Base-by-base conservation (phyloP, 37 sponge, comb jelly and placozoan genomes). In the Tethya wilhelma region DNA sequence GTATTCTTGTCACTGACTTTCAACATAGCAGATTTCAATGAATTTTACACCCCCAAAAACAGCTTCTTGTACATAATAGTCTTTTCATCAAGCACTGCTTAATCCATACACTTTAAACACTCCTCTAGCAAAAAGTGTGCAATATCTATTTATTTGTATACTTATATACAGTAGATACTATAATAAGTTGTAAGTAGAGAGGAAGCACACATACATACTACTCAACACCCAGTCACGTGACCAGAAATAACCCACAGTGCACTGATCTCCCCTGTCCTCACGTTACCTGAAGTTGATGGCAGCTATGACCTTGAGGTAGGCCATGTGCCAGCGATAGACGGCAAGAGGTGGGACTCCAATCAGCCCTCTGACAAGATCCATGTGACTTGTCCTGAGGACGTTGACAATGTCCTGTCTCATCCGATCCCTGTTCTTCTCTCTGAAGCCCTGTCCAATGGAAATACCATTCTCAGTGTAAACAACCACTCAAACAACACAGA, bases 341-440 rank as follows among this genome's bases (percentile, higher is more conserved):
- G 93, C 89, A 31, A 68, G 80, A 34, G 89, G 60, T 32, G 89
- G 89, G 1, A 87, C 77, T 37, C 98, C 96, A 45, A 98, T 95
- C 57, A 98, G 85, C n/a, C 83, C 83, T 26, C 96, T 67, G 32
- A 98, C 84, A 31, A 98, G 93, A 28, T 89, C 79, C 59, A 71
- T 84, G 34, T 55, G 80, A 71, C 96, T 95, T 59, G 96, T 93
- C 59, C 80, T 85, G 45, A 98, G 92, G 25, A 98, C 92, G n/a
- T 90, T 88, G 0, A 98, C 83, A 66, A 98, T 86, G 74, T 95
- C 96, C 60, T 91, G 87, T 26, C 93, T 63, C 93, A 98, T 91
- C 67, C 89, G 64, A 60, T 96, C 98, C 12, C 89, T 77, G 80
- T 98, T 98, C 90, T 98, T 98, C 85, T 93, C 96, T 0, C 91